Base-by-base conservation (phyloP, 1,140 invertebrate species). In the Drosophila bipectinata region DNA sequence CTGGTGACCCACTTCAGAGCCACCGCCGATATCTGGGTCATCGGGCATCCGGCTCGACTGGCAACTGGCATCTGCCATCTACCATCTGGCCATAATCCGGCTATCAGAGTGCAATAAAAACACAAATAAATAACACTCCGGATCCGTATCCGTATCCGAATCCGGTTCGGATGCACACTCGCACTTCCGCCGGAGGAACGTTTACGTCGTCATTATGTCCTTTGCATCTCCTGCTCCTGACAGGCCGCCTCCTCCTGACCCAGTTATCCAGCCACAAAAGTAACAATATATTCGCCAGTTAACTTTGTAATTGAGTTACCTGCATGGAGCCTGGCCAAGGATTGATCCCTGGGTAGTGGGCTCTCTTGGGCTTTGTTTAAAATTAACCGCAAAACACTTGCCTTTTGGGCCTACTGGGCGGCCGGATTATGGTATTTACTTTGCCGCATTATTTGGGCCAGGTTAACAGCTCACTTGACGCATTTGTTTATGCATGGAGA, bases 1-100 rank as follows among this genome's bases (percentile, higher is more conserved):
- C 34, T 15, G 24, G 3, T 61, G 61, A 63, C 61, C 61, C 30
- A 28, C 5, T 64, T 10, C 9, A 7, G 9, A 21, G n/a, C 32
- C 39, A 60, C 56, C 12, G 21, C 18, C 32, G 26, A 59, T 18
- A 24, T 44, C 28, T 28, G 28, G 55, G 39, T 14, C 15, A 10
- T 24, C 21, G 9, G 9, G 2, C 15, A 44, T 15, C 41, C 14
- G 41, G 41, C 3, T 1, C 26, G 26, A 28, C 26, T 28, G 26
- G 26, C 26, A 5, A 28, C 26, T 28, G 26, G 5, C 26, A 28
- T 6, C 26, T 28, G 26, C 1, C 15, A 28, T 6, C 26, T 28
- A 4, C 5, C 15, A 44, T 15, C 41, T 44, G 41, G 41, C 1
- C 10, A 21, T 47, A 10, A 47, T 47, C 15, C 18, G 15, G 44